Conservation (phyloP, 2,888 invertebrate species). For the Perithous albicinctus region DNA sequence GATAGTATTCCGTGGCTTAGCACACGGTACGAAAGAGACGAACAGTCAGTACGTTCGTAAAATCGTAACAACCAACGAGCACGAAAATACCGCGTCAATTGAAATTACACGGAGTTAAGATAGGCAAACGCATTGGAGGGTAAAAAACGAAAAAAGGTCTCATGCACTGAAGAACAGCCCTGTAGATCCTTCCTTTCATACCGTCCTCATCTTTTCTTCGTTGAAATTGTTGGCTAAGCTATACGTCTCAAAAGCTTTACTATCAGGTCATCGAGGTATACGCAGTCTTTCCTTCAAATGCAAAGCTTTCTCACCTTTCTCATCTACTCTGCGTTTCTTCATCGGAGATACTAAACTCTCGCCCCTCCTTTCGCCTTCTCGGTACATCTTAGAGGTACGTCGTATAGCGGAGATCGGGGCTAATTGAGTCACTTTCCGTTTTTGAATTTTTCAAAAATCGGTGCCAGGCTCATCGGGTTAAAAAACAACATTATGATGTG, state of each 20-base stretch:
- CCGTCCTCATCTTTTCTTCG: background rate
- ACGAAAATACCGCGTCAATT: slow-evolving; percentile 47
- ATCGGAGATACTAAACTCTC: background rate
- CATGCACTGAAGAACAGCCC: background rate
- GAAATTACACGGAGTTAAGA: slow-evolving; percentile 49
- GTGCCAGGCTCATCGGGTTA: no score
- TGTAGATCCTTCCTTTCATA: background rate
- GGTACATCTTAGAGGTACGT: slow-evolving; percentile 34
- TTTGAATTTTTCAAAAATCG: no score
- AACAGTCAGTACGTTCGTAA: slow-evolving; percentile 51
- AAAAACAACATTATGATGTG: no score
- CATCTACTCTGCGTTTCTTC: slow-evolving; percentile 15
- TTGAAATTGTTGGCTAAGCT: slow-evolving; percentile 17
- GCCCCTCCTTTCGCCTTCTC: slow-evolving; percentile 28
- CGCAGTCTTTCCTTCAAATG: background rate
- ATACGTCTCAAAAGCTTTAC: background rate
- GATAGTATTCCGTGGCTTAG: slow-evolving; percentile 2
- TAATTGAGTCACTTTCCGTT: background rate
- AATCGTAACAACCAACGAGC: slow-evolving; percentile 52
- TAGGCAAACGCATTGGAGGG: slow-evolving; percentile 26
- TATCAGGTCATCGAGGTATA: background rate
- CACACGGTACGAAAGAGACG: slow-evolving; percentile 25
- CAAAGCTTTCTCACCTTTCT: slow-evolving; percentile 10
- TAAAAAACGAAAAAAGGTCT: slow-evolving; percentile 21
- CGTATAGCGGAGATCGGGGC: background rate